A percentile compares a stretch with the other conserved stretches of the same genome.
Evolutionary conservation across 2,888 invertebrate species (phyloP).

Genomic region (Heliconius charithonia): DNA sequence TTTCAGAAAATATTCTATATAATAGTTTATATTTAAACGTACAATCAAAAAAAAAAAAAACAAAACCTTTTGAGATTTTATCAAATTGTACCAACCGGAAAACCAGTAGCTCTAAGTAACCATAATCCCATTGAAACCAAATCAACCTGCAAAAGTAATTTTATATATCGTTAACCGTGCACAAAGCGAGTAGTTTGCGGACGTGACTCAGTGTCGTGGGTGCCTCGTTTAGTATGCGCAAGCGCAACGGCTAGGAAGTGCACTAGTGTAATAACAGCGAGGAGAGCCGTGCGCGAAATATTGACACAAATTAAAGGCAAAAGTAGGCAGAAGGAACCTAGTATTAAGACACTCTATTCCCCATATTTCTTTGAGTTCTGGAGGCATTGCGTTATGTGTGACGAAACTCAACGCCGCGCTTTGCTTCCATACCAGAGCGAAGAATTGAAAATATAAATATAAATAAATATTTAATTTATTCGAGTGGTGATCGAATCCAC

Average conservation of each 20-base stretch:
- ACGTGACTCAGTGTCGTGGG: constrained; percentile 70
- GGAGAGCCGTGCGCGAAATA: constrained; percentile 57
- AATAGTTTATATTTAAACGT: not conserved
- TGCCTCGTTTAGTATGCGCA: constrained; percentile 72
- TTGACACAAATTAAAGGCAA: constrained; percentile 37
- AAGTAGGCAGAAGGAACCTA: no score
- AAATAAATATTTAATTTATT: no score
- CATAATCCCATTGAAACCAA: constrained; percentile 30
- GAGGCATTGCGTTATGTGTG: no score
- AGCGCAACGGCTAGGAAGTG: constrained; percentile 73
- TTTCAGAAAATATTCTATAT: no score
- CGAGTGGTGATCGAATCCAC: no score
- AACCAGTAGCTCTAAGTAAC: constrained; percentile 12
- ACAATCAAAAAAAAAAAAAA: not conserved
- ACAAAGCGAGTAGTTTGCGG: constrained; percentile 35
- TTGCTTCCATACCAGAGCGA: no score
- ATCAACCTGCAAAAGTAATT: constrained; percentile 37
- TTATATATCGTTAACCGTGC: constrained; percentile 33
- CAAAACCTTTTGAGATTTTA: no score
- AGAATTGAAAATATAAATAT: no score
- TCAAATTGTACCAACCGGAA: not conserved
- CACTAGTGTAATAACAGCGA: constrained; percentile 60
- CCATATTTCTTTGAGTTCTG: no score
- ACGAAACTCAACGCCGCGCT: no score
- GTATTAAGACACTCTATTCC: no score